Base-by-base conservation (phyloP, 2,888 invertebrate species). In the Drosophila paranaensis region DNA sequence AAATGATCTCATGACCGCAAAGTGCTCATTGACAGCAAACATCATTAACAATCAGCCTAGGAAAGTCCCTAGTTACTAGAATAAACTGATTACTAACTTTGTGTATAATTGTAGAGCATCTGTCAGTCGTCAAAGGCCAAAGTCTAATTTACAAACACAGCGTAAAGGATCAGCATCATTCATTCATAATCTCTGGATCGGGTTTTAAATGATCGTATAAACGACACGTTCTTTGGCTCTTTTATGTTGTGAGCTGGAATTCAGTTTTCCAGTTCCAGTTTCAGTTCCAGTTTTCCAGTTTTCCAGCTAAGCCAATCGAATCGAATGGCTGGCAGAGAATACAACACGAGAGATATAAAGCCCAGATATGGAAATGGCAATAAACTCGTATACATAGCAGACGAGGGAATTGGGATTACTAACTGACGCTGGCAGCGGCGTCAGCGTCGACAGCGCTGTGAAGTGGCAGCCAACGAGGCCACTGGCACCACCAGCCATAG, bases 311-410 rank as follows among this genome's bases (percentile, higher is more conserved):
- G 33, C 45, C 45, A 48, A 54, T 45, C 74, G 43, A 70, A 71
- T 55, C 40, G 53, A 72, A 77, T 66, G 57, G 69, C 74, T 45
- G 50, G 55, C 53, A 46, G 42, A 71, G 79, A 78, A 80, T 75
- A 75, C 70, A 66, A 55, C 65, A 67, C 57, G 64, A 83, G 68
- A 78, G 89, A 86, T 86, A 85, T 86, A 85, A 77, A 82, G 68
- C 82, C 89, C 88, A 84, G 86, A 86, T 89, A 86, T 86, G 88
- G 86, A 88, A 86, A 88, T 76, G 89, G 84, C 87, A 85, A 87
- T 77, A 85, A 85, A 85, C 87, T 87, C 84, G 78, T 72, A 74
- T 70, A 77, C 67, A 70, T 77, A 60, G 77, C 63, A 60, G 79
- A 67, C 58, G 71, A 77, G 82, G 80, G 84, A 76, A 78, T 80